These are phyloP conservation scores for Aradus depressus DNA, from an alignment of 2,888 invertebrate species.

Conservation along the genomic window DNA sequence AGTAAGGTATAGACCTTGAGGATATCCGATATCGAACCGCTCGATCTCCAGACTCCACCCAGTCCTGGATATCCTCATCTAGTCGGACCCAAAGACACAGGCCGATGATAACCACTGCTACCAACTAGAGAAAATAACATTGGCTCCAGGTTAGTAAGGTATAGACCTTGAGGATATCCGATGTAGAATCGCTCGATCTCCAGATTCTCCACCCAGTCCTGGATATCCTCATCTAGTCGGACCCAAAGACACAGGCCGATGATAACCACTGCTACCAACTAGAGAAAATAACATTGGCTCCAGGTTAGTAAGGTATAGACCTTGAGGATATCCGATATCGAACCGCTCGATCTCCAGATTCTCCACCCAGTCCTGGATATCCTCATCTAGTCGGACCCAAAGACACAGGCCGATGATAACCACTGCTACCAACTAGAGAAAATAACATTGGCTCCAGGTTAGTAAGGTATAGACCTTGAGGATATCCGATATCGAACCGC, in stretches of 20 bases:
- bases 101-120: constrained; percentile 6
- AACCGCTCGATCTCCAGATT: constrained; percentile 62
- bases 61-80: constrained; percentile 71
- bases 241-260: constrained; percentile 60
- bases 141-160: too few species aligned
- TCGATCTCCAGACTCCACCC: too few species aligned
- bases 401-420: constrained; percentile 45
- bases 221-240: constrained; percentile 66
- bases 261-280: constrained; percentile 16
- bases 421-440: constrained; percentile 18
- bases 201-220: constrained; percentile 67
- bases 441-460: too few species aligned
- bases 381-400: constrained; percentile 71
- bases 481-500: too few species aligned
- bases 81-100: constrained; percentile 70
- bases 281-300: constrained; percentile 25
- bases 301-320: too few species aligned
- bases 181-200: constrained; percentile 67
- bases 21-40: too few species aligned
- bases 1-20: too few species aligned
- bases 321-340: constrained; percentile 76
- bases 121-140: constrained; percentile 21
- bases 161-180: too few species aligned
- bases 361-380: constrained; percentile 70
- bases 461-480: too few species aligned